Evolutionary conservation across 2,113 vertebrate species (phyloP), one percentile per base, ranked within the genome.

Genomic region (Smithornis capensis): DNA sequence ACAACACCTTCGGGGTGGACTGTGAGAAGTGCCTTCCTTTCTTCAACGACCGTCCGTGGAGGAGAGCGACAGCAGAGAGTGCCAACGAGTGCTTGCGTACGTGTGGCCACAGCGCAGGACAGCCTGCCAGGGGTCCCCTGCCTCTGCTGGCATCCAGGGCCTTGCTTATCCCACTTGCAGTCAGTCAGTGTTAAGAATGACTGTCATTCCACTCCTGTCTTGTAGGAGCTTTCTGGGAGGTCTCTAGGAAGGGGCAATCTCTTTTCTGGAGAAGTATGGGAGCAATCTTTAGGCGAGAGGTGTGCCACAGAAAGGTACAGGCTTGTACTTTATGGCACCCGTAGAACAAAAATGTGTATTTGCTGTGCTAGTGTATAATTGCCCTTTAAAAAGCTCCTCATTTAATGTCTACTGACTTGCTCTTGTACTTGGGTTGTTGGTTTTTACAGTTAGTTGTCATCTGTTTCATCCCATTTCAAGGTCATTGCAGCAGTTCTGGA

Each of bases 31-130:
- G 99, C 87, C 98, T 98, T 68, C 98, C 99, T 8, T 99, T 99
- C 97, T 99, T 98, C 97, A 99, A 99, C 2, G 98, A 99, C 97
- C 99, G 99, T 14, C 99, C 99, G 0, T 99, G 99, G 99, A 98
- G 98, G 86, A 98, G 99, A 74, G 99, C 99, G 0, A 99, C 99
- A 0, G 98, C 99, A 0, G 98, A 99, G 29, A 99, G 98, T 1
- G 64, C 99, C 98, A 99, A 98, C 15, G 99, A 99, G 80, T 99
- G 99, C 95, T 97, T 98, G 95, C 91, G 99, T 99, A 94, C 65
- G 99, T 96, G 98, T 11, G 5, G 10, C 77, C 59, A 21, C 2
- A 1, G 33, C 13, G 53, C 6, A n/a, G 50, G 42, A 63, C 19
- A 50, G 15, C 2, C 40, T 76, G 29, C 56, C 28, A 9, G 5